Evolutionary conservation across 2,888 invertebrate species (phyloP).

Genomic region (Alloscopus bannaensis): DNA sequence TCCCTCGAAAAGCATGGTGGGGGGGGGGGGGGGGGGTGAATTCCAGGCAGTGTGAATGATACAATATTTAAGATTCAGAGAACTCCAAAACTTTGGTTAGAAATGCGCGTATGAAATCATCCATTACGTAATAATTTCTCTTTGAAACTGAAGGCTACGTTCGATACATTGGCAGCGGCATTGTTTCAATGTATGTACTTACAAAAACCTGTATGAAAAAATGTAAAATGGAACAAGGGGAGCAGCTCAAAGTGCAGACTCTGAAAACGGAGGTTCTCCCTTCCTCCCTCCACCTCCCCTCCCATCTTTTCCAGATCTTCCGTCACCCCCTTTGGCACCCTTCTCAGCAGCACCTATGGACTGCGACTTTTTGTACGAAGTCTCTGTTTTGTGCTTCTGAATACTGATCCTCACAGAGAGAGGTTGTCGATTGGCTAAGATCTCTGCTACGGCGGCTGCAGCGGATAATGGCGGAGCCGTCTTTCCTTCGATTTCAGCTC

Average conservation of each 20-base stretch:
- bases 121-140: too few species aligned
- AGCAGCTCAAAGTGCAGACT: slow-evolving; percentile 40
- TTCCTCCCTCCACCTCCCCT: slow-evolving; percentile 29
- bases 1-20: too few species aligned
- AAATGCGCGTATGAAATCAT: too few species aligned
- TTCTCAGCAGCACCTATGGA: slow-evolving; percentile 23
- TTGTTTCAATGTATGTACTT: too few species aligned
- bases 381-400: slow-evolving; percentile 66
- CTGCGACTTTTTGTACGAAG: slow-evolving; percentile 63
- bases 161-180: neutral
- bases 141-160: too few species aligned
- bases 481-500: neutral
- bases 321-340: neutral
- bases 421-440: slow-evolving; percentile 60
- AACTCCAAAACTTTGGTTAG: too few species aligned
- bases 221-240: too few species aligned
- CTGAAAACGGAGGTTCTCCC: slow-evolving; percentile 35
- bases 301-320: neutral
- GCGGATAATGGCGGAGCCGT: slow-evolving; percentile 40
- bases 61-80: too few species aligned
- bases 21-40: too few species aligned
- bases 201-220: too few species aligned
- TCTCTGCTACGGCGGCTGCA: slow-evolving; percentile 64
- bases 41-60: too few species aligned
- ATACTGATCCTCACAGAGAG: slow-evolving; percentile 65